Percentiles rank a stretch among this genome's conserved stretches.
Evolutionary conservation across 1,140 invertebrate species (phyloP).

Genomic region (Heliconius nattereri): DNA sequence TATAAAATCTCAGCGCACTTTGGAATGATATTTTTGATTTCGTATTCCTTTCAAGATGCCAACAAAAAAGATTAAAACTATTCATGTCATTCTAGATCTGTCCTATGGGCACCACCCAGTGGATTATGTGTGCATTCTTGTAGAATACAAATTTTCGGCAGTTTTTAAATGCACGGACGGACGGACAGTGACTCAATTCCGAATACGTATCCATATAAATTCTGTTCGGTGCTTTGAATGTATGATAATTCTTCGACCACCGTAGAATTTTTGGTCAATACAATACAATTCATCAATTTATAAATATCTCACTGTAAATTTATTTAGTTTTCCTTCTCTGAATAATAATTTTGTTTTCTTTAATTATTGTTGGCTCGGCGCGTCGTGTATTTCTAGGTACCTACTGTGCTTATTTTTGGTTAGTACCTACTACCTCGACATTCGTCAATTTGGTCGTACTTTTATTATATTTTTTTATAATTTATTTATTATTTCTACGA

Average conservation of each 20-base stretch:
- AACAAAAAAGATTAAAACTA: conserved; percentile 50
- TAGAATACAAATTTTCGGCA: conserved; percentile 67
- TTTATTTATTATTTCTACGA: conserved; percentile 13
- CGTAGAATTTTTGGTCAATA: conserved; percentile 31
- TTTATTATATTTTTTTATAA: not conserved
- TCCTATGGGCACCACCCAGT: conserved; percentile 67
- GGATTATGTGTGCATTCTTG: conserved; percentile 66
- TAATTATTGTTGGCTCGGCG: conserved; percentile 10
- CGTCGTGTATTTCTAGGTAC: not conserved
- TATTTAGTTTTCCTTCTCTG: conserved; percentile 20
- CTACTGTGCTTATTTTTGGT: not conserved
- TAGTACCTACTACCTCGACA: not conserved
- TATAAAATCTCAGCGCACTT: not conserved
- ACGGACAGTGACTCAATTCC: conserved; percentile 60
- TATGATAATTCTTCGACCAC: conserved; percentile 46
- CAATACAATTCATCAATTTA: conserved; percentile 5
- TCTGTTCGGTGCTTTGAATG: conserved; percentile 50
- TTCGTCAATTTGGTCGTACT: not conserved
- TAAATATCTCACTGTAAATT: conserved; percentile 7
- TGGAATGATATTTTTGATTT: not conserved
- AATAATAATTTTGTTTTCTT: conserved; percentile 25
- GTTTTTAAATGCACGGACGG: conserved; percentile 61
- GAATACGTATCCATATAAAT: conserved; percentile 63
- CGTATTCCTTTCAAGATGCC: conserved; percentile 8
- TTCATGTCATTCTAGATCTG: conserved; percentile 69